Evolutionary conservation across 1,140 invertebrate species (phyloP).

Genomic region (Planococcus citri): DNA sequence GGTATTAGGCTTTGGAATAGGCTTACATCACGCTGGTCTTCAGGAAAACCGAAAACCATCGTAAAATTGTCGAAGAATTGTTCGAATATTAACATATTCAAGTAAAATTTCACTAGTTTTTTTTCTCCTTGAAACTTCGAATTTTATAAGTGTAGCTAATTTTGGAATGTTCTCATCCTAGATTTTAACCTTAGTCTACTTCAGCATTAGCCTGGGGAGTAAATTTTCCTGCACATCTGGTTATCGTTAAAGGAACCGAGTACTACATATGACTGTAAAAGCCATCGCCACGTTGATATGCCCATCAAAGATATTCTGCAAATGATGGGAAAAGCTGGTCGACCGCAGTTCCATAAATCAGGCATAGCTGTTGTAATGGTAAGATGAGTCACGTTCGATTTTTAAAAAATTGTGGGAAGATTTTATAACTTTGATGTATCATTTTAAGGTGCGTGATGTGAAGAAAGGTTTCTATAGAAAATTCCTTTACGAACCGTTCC

Average conservation of each 20-base stretch:
- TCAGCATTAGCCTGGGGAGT: constrained; percentile 98
- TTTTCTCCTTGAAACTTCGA: not conserved
- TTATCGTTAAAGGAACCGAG: constrained; percentile 80
- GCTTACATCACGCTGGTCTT: constrained; percentile 93
- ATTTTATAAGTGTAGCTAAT: not conserved
- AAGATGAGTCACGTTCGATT: constrained; percentile 7
- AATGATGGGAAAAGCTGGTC: constrained; percentile 97
- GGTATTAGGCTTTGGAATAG: constrained; percentile 92
- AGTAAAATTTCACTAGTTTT: constrained; percentile 35
- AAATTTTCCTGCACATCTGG: constrained; percentile 91
- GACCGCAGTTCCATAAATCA: constrained; percentile 89
- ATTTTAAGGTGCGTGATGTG: constrained; percentile 64
- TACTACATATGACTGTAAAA: constrained; percentile 97
- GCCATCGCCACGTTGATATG: constrained; percentile 95
- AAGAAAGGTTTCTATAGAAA: constrained; percentile 99
- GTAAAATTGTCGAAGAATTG: constrained; percentile 82
- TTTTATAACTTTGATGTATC: not conserved
- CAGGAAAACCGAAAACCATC: constrained; percentile 85
- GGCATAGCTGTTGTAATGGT: constrained; percentile 90
- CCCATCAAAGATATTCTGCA: constrained; percentile 97
- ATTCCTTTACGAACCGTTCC: constrained; percentile 98
- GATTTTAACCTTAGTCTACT: constrained; percentile 93
- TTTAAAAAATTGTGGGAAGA: too few species aligned
- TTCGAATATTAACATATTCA: constrained; percentile 97
- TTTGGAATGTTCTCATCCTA: constrained; percentile 32